These are phyloP conservation scores for Caenorhabditis becei DNA, from an alignment of 2,888 invertebrate species.

Conservation along the genomic window DNA sequence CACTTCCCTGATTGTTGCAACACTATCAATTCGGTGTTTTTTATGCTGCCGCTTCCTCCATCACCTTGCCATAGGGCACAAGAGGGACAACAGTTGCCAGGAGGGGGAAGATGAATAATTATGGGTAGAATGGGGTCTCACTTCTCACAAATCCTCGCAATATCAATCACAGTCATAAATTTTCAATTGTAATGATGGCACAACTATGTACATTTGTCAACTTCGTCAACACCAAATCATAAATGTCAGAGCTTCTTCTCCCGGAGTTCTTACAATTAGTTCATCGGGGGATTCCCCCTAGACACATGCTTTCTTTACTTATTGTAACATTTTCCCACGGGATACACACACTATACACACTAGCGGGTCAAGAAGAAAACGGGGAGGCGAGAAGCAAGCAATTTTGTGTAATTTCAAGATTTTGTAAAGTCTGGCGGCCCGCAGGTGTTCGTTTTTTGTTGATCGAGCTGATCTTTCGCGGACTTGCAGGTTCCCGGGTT, in stretches of 20 bases:
- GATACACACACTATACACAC: constrained; percentile 52
- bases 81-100: constrained; percentile 10
- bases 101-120: constrained; percentile 36
- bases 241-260: background rate
- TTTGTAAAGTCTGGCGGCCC: constrained; percentile 58
- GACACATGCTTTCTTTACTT: constrained; percentile 31
- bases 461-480: background rate
- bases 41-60: background rate
- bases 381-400: constrained; percentile 34
- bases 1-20: constrained; percentile 51
- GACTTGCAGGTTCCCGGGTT: background rate
- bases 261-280: background rate
- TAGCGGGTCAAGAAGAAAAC: constrained; percentile 19
- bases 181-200: constrained; percentile 42
- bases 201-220: background rate
- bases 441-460: background rate
- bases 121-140: background rate
- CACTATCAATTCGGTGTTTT: background rate
- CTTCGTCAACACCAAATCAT: background rate
- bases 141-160: no score
- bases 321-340: constrained; percentile 60
- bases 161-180: constrained; percentile 35
- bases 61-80: background rate
- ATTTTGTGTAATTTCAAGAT: constrained; percentile 58
- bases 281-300: constrained; percentile 32